phyloP scores from a whole-genome alignment of 1,140 invertebrate species.

The Trachelipus rathkii region DNA sequence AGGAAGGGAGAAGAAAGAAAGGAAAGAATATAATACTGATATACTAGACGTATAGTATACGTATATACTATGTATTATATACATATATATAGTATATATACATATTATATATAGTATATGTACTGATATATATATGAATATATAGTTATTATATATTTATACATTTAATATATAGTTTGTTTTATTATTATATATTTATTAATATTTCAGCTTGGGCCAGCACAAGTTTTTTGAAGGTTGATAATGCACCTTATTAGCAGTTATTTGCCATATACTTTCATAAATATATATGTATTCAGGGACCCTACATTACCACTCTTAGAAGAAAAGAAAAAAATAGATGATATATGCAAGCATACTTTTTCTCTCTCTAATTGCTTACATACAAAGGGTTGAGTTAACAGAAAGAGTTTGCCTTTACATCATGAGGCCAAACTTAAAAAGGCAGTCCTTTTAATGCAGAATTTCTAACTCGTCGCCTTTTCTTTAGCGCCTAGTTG shows the following conservation, averaged over 20 bases:
- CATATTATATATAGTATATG: too few relatives aligned
- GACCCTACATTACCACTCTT: slow-evolving; percentile 84
- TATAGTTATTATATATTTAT: too few relatives aligned
- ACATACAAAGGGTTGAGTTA: slow-evolving; percentile 78
- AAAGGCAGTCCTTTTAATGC: slow-evolving; percentile 95
- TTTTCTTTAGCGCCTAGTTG: slow-evolving; percentile 81
- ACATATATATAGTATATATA: not conserved
- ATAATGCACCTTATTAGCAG: slow-evolving; percentile 76
- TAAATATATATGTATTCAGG: slow-evolving; percentile 96
- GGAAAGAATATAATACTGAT: too few relatives aligned
- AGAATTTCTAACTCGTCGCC: slow-evolving; percentile 95
- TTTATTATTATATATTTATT: slow-evolving; percentile 19
- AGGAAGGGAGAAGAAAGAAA: too few relatives aligned
- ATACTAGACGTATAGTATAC: too few relatives aligned
- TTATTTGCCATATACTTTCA: slow-evolving; percentile 86
- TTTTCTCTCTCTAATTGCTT: slow-evolving; percentile 82
- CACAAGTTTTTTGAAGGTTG: slow-evolving; percentile 97
- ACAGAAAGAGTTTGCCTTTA: slow-evolving; percentile 88
- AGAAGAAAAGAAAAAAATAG: slow-evolving; percentile 74
- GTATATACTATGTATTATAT: too few relatives aligned
- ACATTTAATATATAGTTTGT: too few relatives aligned
- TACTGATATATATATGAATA: too few relatives aligned
- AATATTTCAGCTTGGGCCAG: slow-evolving; percentile 80
- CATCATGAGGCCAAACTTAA: slow-evolving; percentile 92
- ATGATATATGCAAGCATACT: slow-evolving; percentile 76